Conservation (phyloP, 2,888 invertebrate species). For the Taphrorychus bicolor region DNA sequence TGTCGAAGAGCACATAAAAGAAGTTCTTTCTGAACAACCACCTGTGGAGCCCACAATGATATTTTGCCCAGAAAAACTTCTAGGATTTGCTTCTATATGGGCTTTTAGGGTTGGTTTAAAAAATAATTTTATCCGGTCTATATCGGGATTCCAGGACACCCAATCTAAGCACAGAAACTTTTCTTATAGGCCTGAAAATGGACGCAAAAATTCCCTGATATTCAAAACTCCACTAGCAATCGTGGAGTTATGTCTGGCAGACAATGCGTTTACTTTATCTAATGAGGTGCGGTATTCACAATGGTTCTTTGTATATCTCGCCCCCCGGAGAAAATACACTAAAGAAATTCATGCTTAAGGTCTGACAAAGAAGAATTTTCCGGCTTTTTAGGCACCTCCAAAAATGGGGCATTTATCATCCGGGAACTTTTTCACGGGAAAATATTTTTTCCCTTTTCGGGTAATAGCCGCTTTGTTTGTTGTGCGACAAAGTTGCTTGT, state of each 20-base stretch:
- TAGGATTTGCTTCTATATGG: too few relatives aligned
- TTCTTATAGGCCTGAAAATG: too few relatives aligned
- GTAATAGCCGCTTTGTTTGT: slow-evolving; percentile 17
- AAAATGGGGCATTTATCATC: slow-evolving; percentile 21
- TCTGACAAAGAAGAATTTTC: slow-evolving; percentile 19
- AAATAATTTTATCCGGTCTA: too few relatives aligned
- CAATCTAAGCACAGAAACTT: too few relatives aligned
- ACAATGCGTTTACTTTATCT: slow-evolving; percentile 31
- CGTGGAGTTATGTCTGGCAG: slow-evolving; percentile 6
- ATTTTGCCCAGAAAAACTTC: too few relatives aligned
- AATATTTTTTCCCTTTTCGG: slow-evolving; percentile 9
- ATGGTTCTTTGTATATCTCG: slow-evolving; percentile 11
- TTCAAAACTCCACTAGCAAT: not conserved
- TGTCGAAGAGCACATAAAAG: too few relatives aligned
- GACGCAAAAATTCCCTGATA: not conserved
- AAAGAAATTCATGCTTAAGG: slow-evolving; percentile 17
- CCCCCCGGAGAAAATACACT: slow-evolving; percentile 15
- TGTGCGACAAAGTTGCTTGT: slow-evolving; percentile 7
- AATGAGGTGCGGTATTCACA: slow-evolving; percentile 30
- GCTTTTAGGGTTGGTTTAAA: too few relatives aligned
- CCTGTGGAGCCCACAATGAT: too few relatives aligned
- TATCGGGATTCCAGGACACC: too few relatives aligned
- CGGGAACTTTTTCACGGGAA: slow-evolving; percentile 5
- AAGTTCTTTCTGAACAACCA: too few relatives aligned
- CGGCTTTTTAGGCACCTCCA: slow-evolving; percentile 17